Conservation (phyloP, 1,140 invertebrate genomes). For the Heliconius nattereri region DNA sequence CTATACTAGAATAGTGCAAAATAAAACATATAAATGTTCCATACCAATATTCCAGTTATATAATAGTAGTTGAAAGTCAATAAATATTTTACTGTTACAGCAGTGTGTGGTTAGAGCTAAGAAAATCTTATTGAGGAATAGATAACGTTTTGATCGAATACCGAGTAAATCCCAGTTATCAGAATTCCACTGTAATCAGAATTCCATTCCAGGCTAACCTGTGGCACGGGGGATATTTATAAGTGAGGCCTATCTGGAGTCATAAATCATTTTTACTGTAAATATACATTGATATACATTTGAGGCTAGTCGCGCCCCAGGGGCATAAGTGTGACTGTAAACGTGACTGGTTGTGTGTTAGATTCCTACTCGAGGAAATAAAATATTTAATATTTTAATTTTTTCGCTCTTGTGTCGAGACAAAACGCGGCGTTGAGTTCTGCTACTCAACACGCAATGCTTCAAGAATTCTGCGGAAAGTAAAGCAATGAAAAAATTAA, state of each 20-base stretch:
- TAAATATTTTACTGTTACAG: background rate
- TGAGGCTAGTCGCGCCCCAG: no score
- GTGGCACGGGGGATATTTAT: background rate
- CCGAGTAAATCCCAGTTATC: conserved; percentile 5
- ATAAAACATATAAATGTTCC: background rate
- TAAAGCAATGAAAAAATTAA: no score
- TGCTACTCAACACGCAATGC: no score
- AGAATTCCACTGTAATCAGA: no score
- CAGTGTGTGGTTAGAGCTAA: conserved; percentile 3
- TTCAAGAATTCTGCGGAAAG: no score
- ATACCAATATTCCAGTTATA: background rate
- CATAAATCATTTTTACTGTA: background rate
- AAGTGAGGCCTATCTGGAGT: background rate
- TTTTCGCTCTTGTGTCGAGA: no score
- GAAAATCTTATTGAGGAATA: conserved; percentile 7
- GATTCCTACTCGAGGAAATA: no score
- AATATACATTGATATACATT: no score
- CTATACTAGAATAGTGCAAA: background rate
- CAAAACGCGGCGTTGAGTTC: no score
- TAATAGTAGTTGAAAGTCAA: conserved; percentile 1
- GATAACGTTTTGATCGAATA: conserved; percentile 14
- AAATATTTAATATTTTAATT: no score
- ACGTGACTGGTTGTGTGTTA: no score
- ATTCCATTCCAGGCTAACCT: background rate
- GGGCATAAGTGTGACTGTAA: no score